Base-by-base conservation (phyloP, 1,140 invertebrate genomes). In the Heliconius nattereri region DNA sequence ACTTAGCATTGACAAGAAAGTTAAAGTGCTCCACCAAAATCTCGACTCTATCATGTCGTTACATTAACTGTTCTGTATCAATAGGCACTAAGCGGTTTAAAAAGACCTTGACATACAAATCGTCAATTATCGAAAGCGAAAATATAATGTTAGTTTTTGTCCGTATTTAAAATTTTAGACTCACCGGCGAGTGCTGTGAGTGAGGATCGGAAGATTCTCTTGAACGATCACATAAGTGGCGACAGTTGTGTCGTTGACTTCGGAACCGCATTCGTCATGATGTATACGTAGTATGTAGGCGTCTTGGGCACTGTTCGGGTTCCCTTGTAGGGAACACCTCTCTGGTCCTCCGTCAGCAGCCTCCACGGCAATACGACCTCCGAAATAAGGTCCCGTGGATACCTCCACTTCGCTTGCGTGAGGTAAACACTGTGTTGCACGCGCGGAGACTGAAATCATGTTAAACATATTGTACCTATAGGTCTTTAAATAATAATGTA, bases 221-320 rank as follows among this genome's bases (percentile, higher is more conserved):
- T 98, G 97, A 7, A 98, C 97, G 7, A 97, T 95, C 26, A 98
- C 97, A 86, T 97, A 97, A 1, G 97, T 97, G 70, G 96, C 96
- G 78, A 97, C 97, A 3, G 96, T 97, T 77, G 96, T 96, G 8
- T 95, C 95, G 74, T 97, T 97, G 3, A 97, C 96, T 81, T 96
- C 94, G 66, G 97, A 97, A n/a, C 97, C 97, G 83, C 97, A 98
- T 78, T 96, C 94, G 23, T 96, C 95, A 85, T 98, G 97, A 86
- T 96, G 95, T 73, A 98, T 97, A 71, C 96, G 92, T 77, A 98
- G 93, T 2, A 95, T 96, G 90, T 98, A 98, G 2, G 95, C 96
- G 80, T 97, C 96, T 79, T 95, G 95, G 0, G 96, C 92, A 90
- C 96, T 97, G 70, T 95, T 94, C 3, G 95, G 94, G 87, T 96